A percentile compares a stretch with the other conserved stretches of the same genome.
Conservation (phyloP, 2,113 vertebrate genomes). For the Lates calcarifer region DNA sequence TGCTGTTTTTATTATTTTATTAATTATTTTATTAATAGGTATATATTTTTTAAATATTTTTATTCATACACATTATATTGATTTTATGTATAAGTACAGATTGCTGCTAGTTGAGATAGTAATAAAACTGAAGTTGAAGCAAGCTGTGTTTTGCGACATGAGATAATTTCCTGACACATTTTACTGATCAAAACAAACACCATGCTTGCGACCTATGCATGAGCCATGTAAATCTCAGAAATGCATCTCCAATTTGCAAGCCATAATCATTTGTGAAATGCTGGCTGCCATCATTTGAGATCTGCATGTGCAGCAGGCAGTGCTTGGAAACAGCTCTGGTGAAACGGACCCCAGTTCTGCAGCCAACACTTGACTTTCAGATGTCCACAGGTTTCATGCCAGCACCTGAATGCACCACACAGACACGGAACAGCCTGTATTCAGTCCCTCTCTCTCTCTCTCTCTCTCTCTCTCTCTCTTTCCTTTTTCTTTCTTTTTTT, state of each 20-base stretch:
- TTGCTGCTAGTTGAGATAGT: background rate
- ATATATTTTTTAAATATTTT: background rate
- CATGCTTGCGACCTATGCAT: background rate
- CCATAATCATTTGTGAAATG: conserved; percentile 8
- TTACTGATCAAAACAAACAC: conserved; percentile 11
- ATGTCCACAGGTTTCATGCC: background rate
- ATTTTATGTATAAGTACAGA: background rate
- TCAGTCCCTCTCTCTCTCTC: background rate
- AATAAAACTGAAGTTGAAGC: background rate
- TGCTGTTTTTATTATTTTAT: background rate
- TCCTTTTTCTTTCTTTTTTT: too few relatives aligned
- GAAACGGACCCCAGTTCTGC: background rate
- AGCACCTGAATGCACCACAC: conserved; percentile 2
- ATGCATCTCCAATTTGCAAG: background rate
- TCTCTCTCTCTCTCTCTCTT: background rate
- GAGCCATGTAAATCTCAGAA: background rate
- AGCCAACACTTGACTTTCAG: background rate
- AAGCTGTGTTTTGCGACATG: conserved; percentile 4
- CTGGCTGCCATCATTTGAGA: background rate
- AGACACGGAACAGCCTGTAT: background rate
- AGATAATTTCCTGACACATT: conserved; percentile 6
- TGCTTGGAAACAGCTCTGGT: background rate
- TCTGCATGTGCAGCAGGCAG: background rate
- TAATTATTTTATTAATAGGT: too few relatives aligned
- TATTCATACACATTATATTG: background rate